These are phyloP conservation scores for Drosophila athabasca DNA, from an alignment of 1,140 invertebrate genomes.

Conservation along the genomic window DNA sequence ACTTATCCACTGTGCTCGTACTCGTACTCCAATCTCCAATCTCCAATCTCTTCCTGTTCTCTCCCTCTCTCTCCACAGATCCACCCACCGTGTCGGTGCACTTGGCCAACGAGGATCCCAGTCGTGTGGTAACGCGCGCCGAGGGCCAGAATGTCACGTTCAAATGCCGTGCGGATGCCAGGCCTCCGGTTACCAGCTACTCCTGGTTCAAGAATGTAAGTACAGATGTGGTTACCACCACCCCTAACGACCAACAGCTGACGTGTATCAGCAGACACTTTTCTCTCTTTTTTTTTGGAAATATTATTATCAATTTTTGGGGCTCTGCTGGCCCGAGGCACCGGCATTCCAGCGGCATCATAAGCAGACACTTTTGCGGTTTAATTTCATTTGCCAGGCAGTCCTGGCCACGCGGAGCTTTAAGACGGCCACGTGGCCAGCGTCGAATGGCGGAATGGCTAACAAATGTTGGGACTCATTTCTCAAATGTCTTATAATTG, in stretches of 20 bases:
- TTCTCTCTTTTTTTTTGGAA: slow-evolving; percentile 28
- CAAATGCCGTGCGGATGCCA: slow-evolving; percentile 82
- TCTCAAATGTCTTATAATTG: slow-evolving; percentile 62
- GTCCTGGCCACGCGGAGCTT: slow-evolving; percentile 16
- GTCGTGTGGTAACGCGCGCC: slow-evolving; percentile 78
- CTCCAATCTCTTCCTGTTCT: not conserved
- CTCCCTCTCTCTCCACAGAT: slow-evolving; percentile 58
- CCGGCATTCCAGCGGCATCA: slow-evolving; percentile 65
- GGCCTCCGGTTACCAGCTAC: slow-evolving; percentile 81
- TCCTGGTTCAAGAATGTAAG: slow-evolving; percentile 84
- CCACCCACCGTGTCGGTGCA: slow-evolving; percentile 83
- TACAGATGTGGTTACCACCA: slow-evolving; percentile 33
- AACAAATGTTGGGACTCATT: slow-evolving; percentile 21
- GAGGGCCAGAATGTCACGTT: slow-evolving; percentile 83
- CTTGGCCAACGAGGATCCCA: slow-evolving; percentile 83
- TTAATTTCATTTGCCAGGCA: slow-evolving; percentile 73
- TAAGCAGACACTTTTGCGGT: slow-evolving; percentile 80
- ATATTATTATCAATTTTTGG: slow-evolving; percentile 75
- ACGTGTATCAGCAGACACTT: slow-evolving; percentile 66
- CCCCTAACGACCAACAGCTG: slow-evolving; percentile 46
- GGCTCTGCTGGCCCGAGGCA: slow-evolving; percentile 19
- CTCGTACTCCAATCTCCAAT: no score
- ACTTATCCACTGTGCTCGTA: slow-evolving; percentile 21
- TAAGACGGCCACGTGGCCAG: slow-evolving; percentile 11
- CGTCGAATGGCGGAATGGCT: no score